Base-by-base conservation (phyloP, 2,888 invertebrate species). In the Lochmaea capreae region DNA sequence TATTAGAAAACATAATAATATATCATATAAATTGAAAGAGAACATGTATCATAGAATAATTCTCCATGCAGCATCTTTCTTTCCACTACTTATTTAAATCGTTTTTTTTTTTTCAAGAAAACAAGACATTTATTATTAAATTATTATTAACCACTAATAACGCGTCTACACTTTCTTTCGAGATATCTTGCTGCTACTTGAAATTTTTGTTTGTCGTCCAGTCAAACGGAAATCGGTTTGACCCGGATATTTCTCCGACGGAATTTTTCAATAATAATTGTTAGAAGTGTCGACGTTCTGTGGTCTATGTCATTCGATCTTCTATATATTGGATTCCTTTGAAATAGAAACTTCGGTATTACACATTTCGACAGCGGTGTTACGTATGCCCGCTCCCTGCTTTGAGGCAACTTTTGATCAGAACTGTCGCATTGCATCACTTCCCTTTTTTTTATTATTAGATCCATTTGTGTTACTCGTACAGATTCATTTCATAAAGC, bases 301-400 rank as follows among this genome's bases (percentile, higher is more conserved):
- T 57, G 75, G 75, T 68, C 66, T 65, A 65, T 61, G 54, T 61
- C 65, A 69, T 69, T 72, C 75, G 68, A 75, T 75, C 61, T 72
- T 57, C 63, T 58, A 76, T 76, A 75, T 76, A 76, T 76, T 76
- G 75, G 67, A 76, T 76, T 76, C 76, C 76, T 76, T 71, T 75
- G 76, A 74, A 75, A 76, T 75, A 72, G 75, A 73, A 72, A 71
- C 72, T 72, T 67, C 58, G 72, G 65, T 73, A 70, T 76, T 73
- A 71, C 73, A 71, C 57, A 68, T 76, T 76, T 76, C 39, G 62
- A 63, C 73, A 62, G 67, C 74, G 42, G 65, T 65, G 72, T 42
- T 43, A 43, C 18, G 61, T 61, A 61, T 63, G 33, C n/a, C 46
- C 43, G 42, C 66, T 69, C 66, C 67, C 65, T 62, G 72, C 72